These are phyloP conservation scores for Camelus bactrianus DNA, from an alignment of 2,113 vertebrate genomes.

Conservation along the genomic window DNA sequence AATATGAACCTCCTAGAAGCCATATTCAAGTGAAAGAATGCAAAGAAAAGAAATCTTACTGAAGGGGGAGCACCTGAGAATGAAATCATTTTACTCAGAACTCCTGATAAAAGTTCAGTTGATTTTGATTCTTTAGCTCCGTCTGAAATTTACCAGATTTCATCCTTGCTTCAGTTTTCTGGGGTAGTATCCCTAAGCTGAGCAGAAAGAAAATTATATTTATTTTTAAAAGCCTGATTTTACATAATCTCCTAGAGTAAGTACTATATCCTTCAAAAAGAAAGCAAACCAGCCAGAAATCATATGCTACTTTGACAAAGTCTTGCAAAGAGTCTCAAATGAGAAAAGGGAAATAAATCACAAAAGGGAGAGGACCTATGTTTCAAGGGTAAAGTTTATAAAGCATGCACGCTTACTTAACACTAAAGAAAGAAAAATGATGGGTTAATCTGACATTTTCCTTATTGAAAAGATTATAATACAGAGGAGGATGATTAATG, in stretches of 20 bases:
- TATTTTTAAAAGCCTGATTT: conserved; percentile 38
- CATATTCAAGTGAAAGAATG: neutral
- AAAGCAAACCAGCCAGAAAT: conserved; percentile 29
- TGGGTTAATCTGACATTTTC: neutral
- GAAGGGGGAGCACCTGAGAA: neutral
- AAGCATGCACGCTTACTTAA: neutral
- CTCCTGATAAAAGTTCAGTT: neutral
- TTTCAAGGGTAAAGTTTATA: neutral
- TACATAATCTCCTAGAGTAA: neutral
- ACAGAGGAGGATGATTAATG: neutral
- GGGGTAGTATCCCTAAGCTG: neutral
- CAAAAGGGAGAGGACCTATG: neutral
- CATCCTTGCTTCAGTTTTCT: neutral
- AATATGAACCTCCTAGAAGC: conserved; percentile 12
- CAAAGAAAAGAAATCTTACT: neutral
- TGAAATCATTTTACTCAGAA: neutral
- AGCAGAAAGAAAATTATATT: neutral
- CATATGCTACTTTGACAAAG: neutral
- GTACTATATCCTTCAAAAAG: neutral
- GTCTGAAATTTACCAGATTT: neutral
- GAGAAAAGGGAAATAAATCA: neutral
- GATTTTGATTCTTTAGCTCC: neutral
- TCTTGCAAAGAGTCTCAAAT: neutral
- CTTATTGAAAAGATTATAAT: neutral
- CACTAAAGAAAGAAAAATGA: conserved; percentile 10